Evolutionary conservation across 1,140 invertebrate genomes (phyloP).

Genomic region (Charaxes varanes): DNA sequence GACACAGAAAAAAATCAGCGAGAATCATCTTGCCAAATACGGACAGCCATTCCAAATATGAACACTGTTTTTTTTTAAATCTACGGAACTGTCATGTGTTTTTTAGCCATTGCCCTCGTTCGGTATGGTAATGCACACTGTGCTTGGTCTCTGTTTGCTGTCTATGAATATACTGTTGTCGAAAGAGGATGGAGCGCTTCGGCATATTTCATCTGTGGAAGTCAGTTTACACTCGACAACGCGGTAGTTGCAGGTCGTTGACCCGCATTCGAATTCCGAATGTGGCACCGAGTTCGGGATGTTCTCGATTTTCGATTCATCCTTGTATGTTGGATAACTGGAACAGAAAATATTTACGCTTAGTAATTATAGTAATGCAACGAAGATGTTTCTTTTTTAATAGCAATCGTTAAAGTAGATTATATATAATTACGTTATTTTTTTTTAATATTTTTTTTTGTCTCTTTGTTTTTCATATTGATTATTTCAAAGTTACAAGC

Average conservation of each 20-base stretch:
- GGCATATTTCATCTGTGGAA: constrained; percentile 58
- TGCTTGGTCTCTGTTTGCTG: constrained; percentile 49
- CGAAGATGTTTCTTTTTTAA: too few relatives aligned
- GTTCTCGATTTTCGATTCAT: constrained; percentile 49
- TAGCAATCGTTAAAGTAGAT: too few relatives aligned
- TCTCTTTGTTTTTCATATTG: too few relatives aligned
- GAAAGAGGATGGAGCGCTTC: constrained; percentile 27
- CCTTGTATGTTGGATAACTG: constrained; percentile 62
- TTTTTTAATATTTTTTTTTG: too few relatives aligned
- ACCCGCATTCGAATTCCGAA: constrained; percentile 56
- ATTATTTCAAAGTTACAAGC: too few relatives aligned
- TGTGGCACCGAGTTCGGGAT: constrained; percentile 54
- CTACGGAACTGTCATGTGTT: background rate
- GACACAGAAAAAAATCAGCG: constrained; percentile 9
- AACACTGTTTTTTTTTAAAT: constrained; percentile 16
- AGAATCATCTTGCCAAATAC: constrained; percentile 5
- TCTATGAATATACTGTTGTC: constrained; percentile 32
- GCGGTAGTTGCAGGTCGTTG: constrained; percentile 58
- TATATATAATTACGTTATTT: too few relatives aligned
- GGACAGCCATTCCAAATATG: constrained; percentile 17
- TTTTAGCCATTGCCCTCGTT: constrained; percentile 73
- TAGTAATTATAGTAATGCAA: background rate
- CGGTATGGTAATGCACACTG: constrained; percentile 75
- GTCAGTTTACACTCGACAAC: constrained; percentile 69
- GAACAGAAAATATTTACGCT: constrained; percentile 13